Conservation (phyloP, 2,797 vertebrate species). For the Pantherophis alleghaniensis region DNA sequence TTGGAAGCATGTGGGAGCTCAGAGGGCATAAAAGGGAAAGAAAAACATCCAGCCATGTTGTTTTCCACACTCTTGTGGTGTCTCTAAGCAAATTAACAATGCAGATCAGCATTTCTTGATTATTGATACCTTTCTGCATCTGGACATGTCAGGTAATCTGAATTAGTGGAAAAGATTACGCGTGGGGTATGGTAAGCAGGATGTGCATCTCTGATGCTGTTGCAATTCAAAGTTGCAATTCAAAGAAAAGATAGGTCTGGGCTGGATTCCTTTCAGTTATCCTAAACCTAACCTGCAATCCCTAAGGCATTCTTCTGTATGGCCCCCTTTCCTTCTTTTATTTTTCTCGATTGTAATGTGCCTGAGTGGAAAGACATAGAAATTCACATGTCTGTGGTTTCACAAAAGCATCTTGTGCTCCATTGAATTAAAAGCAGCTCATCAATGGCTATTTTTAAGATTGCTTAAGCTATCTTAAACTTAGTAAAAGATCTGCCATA, state of each 20-base stretch:
- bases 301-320: neutral
- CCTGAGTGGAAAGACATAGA: neutral
- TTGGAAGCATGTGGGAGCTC: neutral
- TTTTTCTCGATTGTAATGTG: neutral
- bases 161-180: conserved; percentile 5
- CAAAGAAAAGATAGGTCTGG: conserved; percentile 20
- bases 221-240: conserved; percentile 16
- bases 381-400: neutral
- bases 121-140: conserved; percentile 58
- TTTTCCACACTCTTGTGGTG: conserved; percentile 40
- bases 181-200: neutral
- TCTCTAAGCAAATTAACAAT: conserved; percentile 67
- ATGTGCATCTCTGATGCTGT: conserved; percentile 13
- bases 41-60: conserved; percentile 1
- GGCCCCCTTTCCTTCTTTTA: neutral
- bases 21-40: neutral
- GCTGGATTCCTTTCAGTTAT: neutral
- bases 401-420: too few relatives aligned
- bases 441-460: neutral
- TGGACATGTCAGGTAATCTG: conserved; percentile 42
- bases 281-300: neutral
- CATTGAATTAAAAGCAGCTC: neutral
- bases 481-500: neutral
- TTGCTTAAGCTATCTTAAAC: too few relatives aligned
- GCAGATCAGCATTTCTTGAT: conserved; percentile 62